These are phyloP conservation scores for Drosophila chauvacae DNA, from an alignment of 1,140 invertebrate genomes.

Conservation along the genomic window DNA sequence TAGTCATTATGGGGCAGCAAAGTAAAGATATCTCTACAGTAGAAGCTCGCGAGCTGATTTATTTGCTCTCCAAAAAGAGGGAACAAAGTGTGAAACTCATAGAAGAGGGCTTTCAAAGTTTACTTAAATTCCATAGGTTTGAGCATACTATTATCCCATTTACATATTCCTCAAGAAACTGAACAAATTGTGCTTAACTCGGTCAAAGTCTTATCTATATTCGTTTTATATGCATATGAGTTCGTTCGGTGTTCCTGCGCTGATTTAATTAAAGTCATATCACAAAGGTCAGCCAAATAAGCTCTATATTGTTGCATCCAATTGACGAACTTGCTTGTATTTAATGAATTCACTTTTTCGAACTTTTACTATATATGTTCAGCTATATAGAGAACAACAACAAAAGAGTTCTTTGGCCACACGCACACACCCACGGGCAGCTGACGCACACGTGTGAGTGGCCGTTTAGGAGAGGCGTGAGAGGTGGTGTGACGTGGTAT, in stretches of 20 bases:
- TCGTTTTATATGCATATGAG: not conserved
- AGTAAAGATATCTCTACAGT: conserved; percentile 15
- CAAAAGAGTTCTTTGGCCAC: conserved; percentile 37
- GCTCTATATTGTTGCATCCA: conserved; percentile 11
- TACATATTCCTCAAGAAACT: not conserved
- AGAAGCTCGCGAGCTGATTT: conserved; percentile 1
- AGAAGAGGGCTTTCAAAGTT: not conserved
- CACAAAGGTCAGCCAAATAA: not conserved
- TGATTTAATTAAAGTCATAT: conserved; percentile 4
- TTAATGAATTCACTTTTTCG: conserved; percentile 30
- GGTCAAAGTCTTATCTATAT: conserved; percentile 6
- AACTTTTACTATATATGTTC: conserved; percentile 1
- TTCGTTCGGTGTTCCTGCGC: no score
- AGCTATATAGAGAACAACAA: conserved; percentile 8
- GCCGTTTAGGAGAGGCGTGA: not conserved
- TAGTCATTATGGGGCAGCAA: conserved; percentile 32
- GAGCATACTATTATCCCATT: no score
- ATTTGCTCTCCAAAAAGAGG: conserved; percentile 6
- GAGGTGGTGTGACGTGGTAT: conserved; percentile 31
- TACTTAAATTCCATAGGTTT: not conserved
- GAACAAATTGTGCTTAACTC: not conserved
- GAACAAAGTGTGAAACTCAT: conserved; percentile 13
- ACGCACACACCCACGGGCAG: not conserved
- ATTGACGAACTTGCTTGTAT: conserved; percentile 17
- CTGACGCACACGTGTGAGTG: conserved; percentile 18